A percentile compares a stretch with the other conserved stretches of the same genome.
Conservation (phyloP, 2,888 invertebrate genomes). For the Lottia gigantea region DNA sequence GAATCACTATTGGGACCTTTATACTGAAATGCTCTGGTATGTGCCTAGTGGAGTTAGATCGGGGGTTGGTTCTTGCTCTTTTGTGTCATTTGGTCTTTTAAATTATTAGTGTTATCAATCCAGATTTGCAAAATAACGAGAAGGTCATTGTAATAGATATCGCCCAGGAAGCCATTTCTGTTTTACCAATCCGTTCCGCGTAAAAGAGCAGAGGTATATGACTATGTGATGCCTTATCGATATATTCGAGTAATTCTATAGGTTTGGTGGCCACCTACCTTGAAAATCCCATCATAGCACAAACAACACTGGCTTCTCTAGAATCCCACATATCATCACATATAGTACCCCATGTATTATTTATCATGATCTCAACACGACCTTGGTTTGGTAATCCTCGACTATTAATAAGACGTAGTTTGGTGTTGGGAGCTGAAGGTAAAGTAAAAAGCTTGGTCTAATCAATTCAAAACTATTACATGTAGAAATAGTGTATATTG, state of each 20-base stretch:
- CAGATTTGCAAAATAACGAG: no score
- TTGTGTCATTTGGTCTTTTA: no score
- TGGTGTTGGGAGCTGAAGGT: background rate
- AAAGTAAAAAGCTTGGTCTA: background rate
- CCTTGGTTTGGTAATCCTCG: constrained; percentile 3
- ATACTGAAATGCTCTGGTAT: no score
- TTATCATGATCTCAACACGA: constrained; percentile 3
- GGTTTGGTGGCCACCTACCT: constrained; percentile 5
- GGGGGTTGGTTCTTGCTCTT: no score
- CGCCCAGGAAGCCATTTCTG: no score
- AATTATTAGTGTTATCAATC: no score
- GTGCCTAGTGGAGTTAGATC: no score
- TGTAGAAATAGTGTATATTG: no score
- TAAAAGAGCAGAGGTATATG: background rate
- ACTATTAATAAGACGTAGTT: background rate
- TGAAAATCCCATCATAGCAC: constrained; percentile 22
- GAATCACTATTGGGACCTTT: no score
- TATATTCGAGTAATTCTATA: background rate
- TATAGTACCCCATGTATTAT: constrained; percentile 20
- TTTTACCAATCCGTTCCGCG: no score
- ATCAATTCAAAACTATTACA: no score
- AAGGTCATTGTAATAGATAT: no score
- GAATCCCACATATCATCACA: constrained; percentile 19
- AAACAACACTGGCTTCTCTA: constrained; percentile 21
- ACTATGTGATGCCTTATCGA: background rate